Evolutionary conservation across 1,140 invertebrate species (phyloP).

Genomic region (Bombus turneri): DNA sequence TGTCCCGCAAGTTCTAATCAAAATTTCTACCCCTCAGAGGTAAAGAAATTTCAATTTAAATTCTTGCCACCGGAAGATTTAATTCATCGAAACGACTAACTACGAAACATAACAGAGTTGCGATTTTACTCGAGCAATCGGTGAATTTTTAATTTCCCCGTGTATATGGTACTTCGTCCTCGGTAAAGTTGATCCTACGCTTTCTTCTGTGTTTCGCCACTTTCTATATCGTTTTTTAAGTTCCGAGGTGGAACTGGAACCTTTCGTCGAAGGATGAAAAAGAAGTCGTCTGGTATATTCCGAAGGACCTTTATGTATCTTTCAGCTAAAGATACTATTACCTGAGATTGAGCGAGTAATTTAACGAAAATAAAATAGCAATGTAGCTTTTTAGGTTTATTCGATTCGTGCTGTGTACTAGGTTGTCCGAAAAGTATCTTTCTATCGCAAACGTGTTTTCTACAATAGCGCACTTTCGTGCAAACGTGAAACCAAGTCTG

Average conservation of each 20-base stretch:
- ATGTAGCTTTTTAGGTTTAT: not conserved
- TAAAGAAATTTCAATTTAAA: not conserved
- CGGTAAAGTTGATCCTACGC: not conserved
- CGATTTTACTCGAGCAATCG: no score
- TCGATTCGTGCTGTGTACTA: not conserved
- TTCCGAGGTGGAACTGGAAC: not conserved
- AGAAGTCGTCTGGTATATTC: not conserved
- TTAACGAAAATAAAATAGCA: no score
- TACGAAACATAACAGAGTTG: no score
- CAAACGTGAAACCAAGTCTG: no score
- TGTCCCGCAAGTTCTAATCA: slow-evolving; percentile 52
- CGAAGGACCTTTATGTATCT: not conserved
- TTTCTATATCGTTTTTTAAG: not conserved
- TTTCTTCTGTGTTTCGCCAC: not conserved
- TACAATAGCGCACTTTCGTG: no score
- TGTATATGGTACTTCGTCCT: not conserved
- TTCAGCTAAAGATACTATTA: not conserved
- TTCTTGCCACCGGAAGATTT: accelerated
- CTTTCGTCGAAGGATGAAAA: not conserved
- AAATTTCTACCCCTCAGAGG: not conserved
- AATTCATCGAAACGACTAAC: no score
- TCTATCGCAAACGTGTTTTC: no score
- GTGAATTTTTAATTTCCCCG: not conserved
- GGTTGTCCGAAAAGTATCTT: no score
- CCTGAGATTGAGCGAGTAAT: not conserved